Evolutionary conservation across 2,797 vertebrate species (phyloP).

Genomic region (Ptychobarbus kaznakovi): DNA sequence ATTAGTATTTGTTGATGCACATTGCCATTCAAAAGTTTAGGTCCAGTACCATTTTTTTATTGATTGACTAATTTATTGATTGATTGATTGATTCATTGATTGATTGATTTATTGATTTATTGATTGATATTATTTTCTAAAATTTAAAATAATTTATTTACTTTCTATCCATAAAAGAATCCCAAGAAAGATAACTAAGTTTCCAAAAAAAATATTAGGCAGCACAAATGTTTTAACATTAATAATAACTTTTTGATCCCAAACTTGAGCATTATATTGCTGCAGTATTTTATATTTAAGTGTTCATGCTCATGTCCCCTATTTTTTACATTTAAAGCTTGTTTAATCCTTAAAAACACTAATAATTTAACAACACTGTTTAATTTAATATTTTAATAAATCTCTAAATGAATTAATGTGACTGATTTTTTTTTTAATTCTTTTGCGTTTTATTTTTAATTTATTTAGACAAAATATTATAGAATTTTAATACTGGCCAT

Average conservation of each 20-base stretch:
- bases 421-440: neutral
- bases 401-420: neutral
- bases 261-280: neutral
- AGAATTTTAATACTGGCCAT: neutral
- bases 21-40: neutral
- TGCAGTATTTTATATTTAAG: neutral
- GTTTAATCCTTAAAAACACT: neutral
- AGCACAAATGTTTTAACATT: neutral
- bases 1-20: neutral
- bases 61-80: no score
- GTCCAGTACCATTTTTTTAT: neutral
- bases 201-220: neutral
- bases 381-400: neutral
- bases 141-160: neutral
- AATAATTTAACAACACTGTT: neutral
- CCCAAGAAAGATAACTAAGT: neutral
- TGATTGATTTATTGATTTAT: no score
- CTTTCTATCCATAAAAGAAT: neutral
- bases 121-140: neutral
- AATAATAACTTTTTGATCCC: neutral
- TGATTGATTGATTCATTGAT: no score
- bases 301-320: no score
- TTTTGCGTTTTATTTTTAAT: neutral
- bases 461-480: neutral
- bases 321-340: neutral